These are phyloP conservation scores for Oncorhynchus tshawytscha DNA, from an alignment of 2,113 vertebrate genomes.

Conservation along the genomic window DNA sequence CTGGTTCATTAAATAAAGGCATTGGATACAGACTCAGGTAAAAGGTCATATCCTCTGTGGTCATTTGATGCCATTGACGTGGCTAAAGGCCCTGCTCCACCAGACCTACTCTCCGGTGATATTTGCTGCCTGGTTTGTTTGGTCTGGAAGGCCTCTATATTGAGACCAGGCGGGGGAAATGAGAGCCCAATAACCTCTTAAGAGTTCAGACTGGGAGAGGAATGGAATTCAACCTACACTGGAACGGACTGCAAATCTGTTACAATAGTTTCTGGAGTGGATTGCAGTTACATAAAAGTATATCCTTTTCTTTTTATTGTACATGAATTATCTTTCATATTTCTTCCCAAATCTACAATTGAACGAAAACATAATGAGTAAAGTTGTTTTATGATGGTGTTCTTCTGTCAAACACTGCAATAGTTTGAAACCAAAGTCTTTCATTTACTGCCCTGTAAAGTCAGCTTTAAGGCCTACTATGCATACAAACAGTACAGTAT, in stretches of 20 bases:
- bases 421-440: not conserved
- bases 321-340: no score
- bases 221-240: not conserved
- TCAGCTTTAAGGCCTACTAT: not conserved
- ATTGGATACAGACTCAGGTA: slow-evolving; percentile 33
- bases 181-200: slow-evolving; percentile 21
- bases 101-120: slow-evolving; percentile 35
- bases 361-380: not conserved
- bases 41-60: slow-evolving; percentile 52
- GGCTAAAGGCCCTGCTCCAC: not conserved
- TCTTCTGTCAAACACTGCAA: not conserved
- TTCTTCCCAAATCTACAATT: not conserved
- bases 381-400: not conserved
- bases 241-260: not conserved
- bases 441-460: not conserved
- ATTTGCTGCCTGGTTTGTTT: slow-evolving; percentile 43
- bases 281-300: not conserved
- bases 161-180: slow-evolving; percentile 31
- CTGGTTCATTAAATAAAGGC: slow-evolving; percentile 13
- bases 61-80: slow-evolving; percentile 40
- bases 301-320: no score
- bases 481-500: not conserved
- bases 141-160: slow-evolving; percentile 32
- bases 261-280: not conserved
- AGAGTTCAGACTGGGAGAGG: slow-evolving; percentile 4